Conservation (phyloP, 2,888 invertebrate species). For the Dexiosoma caninum region DNA sequence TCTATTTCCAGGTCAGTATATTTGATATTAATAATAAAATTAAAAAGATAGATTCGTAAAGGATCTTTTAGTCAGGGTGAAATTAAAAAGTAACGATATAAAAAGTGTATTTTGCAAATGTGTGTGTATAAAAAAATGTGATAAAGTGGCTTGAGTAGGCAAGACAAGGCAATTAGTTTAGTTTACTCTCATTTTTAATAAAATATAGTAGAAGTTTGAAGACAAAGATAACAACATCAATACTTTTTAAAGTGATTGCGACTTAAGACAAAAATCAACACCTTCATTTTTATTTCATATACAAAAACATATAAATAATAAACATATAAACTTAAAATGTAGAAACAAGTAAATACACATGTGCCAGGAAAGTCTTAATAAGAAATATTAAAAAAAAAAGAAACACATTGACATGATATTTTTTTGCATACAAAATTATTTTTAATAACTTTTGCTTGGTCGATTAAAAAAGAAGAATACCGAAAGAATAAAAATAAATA, state of each 20-base stretch:
- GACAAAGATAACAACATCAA: conserved; percentile 38
- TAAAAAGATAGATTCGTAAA: neutral
- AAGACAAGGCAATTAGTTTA: conserved; percentile 8
- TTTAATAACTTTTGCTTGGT: conserved; percentile 53
- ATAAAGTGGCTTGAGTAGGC: conserved; percentile 39
- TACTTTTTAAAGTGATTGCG: neutral
- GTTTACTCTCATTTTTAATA: neutral
- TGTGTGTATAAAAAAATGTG: neutral
- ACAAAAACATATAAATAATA: conserved; percentile 34
- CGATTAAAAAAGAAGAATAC: neutral
- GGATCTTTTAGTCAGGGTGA: neutral
- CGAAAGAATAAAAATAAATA: neutral
- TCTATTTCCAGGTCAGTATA: neutral
- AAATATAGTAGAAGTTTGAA: conserved; percentile 17
- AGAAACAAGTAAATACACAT: conserved; percentile 1
- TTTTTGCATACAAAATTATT: conserved; percentile 12
- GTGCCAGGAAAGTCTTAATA: conserved; percentile 37
- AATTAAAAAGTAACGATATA: neutral
- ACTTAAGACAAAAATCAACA: conserved; percentile 10
- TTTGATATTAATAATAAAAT: neutral
- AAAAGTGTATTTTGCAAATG: neutral
- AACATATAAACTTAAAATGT: neutral
- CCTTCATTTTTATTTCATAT: neutral
- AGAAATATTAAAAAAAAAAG: conserved; percentile 1
- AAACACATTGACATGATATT: conserved; percentile 35